phyloP scores from a whole-genome alignment of 2,113 vertebrate species.

The Grus americana region DNA sequence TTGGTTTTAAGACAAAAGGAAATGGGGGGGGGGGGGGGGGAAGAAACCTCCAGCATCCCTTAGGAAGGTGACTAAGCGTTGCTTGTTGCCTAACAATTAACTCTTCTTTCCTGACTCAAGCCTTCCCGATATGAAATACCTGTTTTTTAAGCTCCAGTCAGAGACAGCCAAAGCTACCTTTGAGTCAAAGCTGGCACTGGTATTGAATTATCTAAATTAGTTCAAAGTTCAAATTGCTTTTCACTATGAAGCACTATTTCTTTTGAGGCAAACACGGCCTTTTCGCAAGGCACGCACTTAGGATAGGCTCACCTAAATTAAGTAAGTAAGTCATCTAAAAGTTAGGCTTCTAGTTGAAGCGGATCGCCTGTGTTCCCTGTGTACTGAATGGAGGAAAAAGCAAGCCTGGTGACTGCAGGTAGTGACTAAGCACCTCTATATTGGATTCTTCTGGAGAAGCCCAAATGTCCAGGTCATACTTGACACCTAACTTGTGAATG shows the following conservation, averaged over 20 bases:
- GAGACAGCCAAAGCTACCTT: background rate
- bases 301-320: background rate
- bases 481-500: background rate
- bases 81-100: background rate
- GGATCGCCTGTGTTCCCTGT: background rate
- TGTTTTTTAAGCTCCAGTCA: background rate
- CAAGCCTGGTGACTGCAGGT: accelerated
- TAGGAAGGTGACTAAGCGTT: background rate
- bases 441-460: background rate
- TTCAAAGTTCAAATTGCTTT: background rate
- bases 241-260: background rate
- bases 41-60: background rate
- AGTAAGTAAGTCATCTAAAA: background rate
- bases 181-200: background rate
- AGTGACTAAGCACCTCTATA: background rate
- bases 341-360: background rate
- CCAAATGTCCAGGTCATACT: background rate
- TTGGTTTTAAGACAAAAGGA: background rate
- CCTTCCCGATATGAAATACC: background rate
- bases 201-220: background rate
- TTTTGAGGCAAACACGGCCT: background rate
- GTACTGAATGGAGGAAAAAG: background rate
- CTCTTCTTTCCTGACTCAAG: background rate
- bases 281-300: background rate
- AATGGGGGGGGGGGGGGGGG: background rate